These are phyloP conservation scores for Nasonia oneida DNA, from an alignment of 2,888 invertebrate species.

Conservation along the genomic window DNA sequence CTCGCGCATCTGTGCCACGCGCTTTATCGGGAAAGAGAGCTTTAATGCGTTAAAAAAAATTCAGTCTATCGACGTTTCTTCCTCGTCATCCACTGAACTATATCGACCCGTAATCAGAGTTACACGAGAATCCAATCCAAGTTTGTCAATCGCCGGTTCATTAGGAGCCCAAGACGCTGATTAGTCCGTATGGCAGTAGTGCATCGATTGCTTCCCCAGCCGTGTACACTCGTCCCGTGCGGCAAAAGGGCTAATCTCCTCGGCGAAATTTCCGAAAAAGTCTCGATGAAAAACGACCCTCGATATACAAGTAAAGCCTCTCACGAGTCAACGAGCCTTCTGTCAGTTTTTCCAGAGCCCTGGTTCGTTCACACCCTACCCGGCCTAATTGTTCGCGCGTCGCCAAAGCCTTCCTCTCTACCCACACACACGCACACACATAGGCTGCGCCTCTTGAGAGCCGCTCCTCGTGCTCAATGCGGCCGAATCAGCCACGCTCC, in stretches of 20 bases:
- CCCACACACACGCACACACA: neutral
- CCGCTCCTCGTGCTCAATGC: slow-evolving; percentile 21
- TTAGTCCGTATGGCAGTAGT: slow-evolving; percentile 15
- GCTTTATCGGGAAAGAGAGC: no score
- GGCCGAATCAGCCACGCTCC: slow-evolving; percentile 51
- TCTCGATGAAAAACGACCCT: neutral
- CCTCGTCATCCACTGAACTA: neutral
- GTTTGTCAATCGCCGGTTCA: slow-evolving; percentile 34
- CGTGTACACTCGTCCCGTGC: no score
- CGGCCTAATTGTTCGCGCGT: neutral
- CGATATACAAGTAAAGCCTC: neutral
- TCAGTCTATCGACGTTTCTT: no score
- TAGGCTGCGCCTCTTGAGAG: neutral
- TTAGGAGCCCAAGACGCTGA: slow-evolving; percentile 42
- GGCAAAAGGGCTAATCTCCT: neutral
- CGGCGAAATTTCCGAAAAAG: neutral
- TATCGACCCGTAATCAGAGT: slow-evolving; percentile 4
- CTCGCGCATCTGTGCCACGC: no score
- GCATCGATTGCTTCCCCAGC: neutral
- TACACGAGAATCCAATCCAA: neutral
- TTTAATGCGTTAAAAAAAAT: no score
- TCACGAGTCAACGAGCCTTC: neutral
- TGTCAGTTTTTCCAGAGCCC: slow-evolving; percentile 4
- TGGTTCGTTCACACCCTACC: neutral
- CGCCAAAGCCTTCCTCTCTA: slow-evolving; percentile 1